phyloP scores from a whole-genome alignment of 2,888 invertebrate genomes.

The Cryptops parisi region DNA sequence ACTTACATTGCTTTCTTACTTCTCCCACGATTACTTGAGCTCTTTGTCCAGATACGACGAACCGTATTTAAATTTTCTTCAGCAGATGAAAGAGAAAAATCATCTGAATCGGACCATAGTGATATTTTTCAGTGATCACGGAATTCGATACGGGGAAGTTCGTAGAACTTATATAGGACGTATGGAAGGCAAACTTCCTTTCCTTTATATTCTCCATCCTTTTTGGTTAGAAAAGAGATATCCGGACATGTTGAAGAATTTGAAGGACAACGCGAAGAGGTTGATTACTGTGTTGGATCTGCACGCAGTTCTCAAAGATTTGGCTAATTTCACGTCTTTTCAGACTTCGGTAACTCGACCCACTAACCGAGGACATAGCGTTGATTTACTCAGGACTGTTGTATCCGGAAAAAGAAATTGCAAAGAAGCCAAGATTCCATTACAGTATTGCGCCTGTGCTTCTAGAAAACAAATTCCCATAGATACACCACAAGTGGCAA shows the following conservation, averaged over 20 bases:
- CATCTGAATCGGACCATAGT: slow-evolving; percentile 2
- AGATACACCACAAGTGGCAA: no score
- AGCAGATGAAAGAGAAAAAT: neutral
- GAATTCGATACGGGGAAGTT: neutral
- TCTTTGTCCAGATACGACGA: neutral
- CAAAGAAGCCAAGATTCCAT: neutral
- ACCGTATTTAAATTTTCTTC: neutral
- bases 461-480: no score
- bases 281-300: neutral
- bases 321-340: neutral
- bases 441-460: neutral
- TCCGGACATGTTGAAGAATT: neutral
- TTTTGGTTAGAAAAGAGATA: neutral
- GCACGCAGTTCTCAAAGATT: neutral
- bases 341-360: neutral
- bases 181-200: neutral
- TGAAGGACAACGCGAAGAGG: neutral
- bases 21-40: slow-evolving; percentile 1
- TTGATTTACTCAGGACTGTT: neutral
- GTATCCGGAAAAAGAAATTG: neutral
- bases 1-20: neutral
- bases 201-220: neutral
- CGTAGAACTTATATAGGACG: neutral
- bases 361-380: neutral
- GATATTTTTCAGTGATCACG: slow-evolving; percentile 9